Base-by-base conservation (phyloP, 2,888 invertebrate species). In the Apotomis turbidana region DNA sequence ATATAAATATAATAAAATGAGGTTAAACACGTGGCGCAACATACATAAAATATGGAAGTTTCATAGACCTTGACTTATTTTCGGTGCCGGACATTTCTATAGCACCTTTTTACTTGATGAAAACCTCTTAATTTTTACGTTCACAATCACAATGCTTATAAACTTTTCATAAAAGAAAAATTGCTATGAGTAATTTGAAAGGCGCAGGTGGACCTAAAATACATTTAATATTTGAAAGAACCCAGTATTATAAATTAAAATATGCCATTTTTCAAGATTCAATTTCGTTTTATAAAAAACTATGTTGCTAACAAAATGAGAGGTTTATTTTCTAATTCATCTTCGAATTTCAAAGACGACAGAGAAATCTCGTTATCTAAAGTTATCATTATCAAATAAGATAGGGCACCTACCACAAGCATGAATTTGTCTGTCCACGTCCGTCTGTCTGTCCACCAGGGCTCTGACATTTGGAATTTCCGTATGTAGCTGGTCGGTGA, bases 181-280 rank as follows among this genome's bases (percentile, higher is more conserved):
- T 67, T 67, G 66, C 57, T 49, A 27, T 49, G 66, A 58, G 46
- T 67, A 49, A 58, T 67, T 67, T 58, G 49, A 67, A 67, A 67
- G 13, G 57, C 49, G 46, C 66, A 58, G 57, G 49, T 58, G 57
- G 57, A 67, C 46, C 8, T 13, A 49, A 58, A 58, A 67, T 10
- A 49, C 38, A 38, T 58, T 57, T 67, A 55, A 55, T 67, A 58
- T 67, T 58, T 49, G 13, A 58, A 58, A 9, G 49, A 67, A 44
- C n/a, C 10, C 57, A 49, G 58, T 58, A 58, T 49, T 58, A 5
- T 67, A 49, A 49, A 49, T 67, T 57, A 67, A 67, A 67, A 58
- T 58, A 52, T 66, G 44, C 12, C 9, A 52, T 51, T n/a, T 63
- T 63, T 27, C 38, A 55, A 15, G 46, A 27, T 61, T 46, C 46